Evolutionary conservation across 2,888 invertebrate genomes (phyloP).

Genomic region (Netelia virgata): DNA sequence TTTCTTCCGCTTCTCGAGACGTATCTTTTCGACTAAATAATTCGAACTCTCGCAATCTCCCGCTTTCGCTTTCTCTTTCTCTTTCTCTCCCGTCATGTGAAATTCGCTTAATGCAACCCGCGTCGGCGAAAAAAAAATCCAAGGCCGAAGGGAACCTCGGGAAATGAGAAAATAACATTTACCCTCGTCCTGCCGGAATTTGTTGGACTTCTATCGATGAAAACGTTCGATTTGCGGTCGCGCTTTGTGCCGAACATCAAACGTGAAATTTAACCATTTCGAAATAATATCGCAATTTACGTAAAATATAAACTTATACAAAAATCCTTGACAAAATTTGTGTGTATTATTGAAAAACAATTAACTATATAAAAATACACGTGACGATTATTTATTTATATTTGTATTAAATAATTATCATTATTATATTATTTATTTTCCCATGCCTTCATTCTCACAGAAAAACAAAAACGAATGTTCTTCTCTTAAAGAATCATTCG

Average conservation of each 20-base stretch:
- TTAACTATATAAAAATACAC: no score
- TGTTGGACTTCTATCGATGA: slow-evolving; percentile 4
- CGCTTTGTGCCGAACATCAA: slow-evolving; percentile 13
- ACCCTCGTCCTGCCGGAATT: neutral
- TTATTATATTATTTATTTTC: neutral
- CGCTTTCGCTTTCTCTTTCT: neutral
- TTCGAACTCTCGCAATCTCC: slow-evolving; percentile 21
- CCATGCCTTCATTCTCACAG: neutral
- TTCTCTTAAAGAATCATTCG: slow-evolving; percentile 16
- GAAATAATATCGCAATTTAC: neutral
- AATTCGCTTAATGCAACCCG: slow-evolving; percentile 44
- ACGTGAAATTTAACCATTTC: neutral
- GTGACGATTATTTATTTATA: no score
- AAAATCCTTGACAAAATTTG: no score
- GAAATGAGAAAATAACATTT: slow-evolving; percentile 38
- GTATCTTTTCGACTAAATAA: slow-evolving; percentile 30
- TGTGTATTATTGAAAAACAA: no score
- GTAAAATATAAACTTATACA: neutral
- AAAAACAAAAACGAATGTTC: slow-evolving; percentile 1
- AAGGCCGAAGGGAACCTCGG: neutral
- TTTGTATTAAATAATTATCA: no score
- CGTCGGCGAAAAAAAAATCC: slow-evolving; percentile 10
- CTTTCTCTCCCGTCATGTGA: slow-evolving; percentile 24
- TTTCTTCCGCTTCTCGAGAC: neutral
- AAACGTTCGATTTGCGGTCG: neutral